These are phyloP conservation scores for Rhinopomastus cyanomelas DNA, from an alignment of 2,113 vertebrate species.

Conservation along the genomic window DNA sequence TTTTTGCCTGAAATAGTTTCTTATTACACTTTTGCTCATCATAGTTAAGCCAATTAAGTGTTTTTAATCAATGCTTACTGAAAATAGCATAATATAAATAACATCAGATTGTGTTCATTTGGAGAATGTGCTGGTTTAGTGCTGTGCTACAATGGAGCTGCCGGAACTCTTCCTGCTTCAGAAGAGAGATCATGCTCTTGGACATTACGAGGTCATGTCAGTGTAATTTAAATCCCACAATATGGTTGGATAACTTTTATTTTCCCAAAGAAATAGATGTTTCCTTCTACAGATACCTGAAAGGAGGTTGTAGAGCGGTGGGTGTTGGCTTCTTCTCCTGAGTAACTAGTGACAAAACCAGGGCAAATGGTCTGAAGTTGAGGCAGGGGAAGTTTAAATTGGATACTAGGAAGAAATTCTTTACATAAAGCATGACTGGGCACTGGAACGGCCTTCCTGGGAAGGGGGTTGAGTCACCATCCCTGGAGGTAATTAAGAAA, in stretches of 20 bases:
- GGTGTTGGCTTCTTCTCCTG: no score
- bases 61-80: background rate
- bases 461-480: no score
- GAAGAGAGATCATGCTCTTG: background rate
- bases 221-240: background rate
- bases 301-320: no score
- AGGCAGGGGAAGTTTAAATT: no score
- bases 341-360: no score
- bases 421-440: no score
- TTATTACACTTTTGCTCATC: background rate
- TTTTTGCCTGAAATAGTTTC: conserved; percentile 7
- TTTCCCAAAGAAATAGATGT: background rate
- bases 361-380: no score
- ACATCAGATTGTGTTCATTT: background rate
- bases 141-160: background rate
- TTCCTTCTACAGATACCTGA: no score
- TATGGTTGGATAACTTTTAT: background rate
- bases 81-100: background rate
- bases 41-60: background rate
- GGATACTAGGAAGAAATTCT: no score
- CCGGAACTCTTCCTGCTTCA: background rate
- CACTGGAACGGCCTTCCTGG: no score
- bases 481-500: no score
- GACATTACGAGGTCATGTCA: background rate
- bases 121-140: background rate